Conservation (phyloP, 2,113 vertebrate species). For the Thinocorus orbignyianus region DNA sequence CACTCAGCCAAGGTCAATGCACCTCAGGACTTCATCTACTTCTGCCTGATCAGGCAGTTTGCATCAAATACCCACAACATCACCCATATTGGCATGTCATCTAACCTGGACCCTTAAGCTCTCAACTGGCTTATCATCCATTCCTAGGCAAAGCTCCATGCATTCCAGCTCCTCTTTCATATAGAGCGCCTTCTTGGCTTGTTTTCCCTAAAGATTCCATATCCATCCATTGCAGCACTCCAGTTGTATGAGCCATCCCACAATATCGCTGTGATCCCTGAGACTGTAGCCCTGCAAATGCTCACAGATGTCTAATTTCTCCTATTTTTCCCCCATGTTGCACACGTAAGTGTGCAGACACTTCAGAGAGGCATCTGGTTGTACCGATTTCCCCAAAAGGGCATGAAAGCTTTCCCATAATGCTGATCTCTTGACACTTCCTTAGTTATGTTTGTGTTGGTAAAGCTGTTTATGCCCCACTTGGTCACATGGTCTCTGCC, state of each 20-base stretch:
- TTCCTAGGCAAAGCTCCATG: not conserved
- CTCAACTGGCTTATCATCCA: not conserved
- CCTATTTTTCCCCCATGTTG: not conserved
- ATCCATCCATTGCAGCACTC: not conserved
- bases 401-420: not conserved
- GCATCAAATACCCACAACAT: not conserved
- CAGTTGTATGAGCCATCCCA: not conserved
- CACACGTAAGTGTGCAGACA: not conserved
- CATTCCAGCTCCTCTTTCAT: not conserved
- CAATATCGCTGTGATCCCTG: not conserved
- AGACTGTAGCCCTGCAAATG: not conserved
- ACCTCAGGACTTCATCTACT: no score
- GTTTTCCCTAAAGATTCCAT: not conserved
- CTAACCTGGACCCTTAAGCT: not conserved
- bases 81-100: not conserved
- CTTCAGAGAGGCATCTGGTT: not conserved
- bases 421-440: not conserved
- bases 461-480: not conserved
- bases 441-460: not conserved
- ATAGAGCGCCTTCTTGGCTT: not conserved
- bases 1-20: no score
- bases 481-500: not conserved
- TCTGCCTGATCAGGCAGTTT: not conserved
- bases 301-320: not conserved
- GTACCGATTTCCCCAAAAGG: not conserved